phyloP scores from a whole-genome alignment of 1,140 invertebrate species.

The Temnothorax curvispinosus region DNA sequence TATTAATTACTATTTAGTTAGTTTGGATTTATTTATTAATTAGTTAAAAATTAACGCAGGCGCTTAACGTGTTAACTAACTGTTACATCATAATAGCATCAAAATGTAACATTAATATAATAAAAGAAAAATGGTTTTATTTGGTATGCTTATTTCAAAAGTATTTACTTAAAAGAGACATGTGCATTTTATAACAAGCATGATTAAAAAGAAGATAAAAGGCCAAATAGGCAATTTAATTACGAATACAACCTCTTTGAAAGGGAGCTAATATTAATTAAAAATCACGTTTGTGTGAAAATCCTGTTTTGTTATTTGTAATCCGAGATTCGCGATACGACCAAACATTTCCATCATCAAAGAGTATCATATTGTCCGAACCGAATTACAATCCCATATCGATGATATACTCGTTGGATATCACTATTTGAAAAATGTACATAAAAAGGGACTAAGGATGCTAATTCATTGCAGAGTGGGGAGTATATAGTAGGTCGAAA shows the following conservation, averaged over 20 bases:
- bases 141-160: background rate
- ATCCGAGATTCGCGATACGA: background rate
- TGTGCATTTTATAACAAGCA: background rate
- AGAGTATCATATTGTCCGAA: background rate
- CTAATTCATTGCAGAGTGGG: slow-evolving; percentile 67
- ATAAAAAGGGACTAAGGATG: slow-evolving; percentile 40
- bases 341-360: background rate
- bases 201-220: background rate
- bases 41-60: background rate
- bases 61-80: background rate
- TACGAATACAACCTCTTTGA: background rate
- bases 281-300: background rate
- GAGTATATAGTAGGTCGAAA: slow-evolving; percentile 79
- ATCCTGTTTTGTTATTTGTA: background rate
- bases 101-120: background rate
- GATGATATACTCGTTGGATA: background rate
- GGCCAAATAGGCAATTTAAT: background rate
- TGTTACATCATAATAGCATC: background rate
- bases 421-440: slow-evolving; percentile 41
- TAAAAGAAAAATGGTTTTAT: background rate
- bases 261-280: background rate
- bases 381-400: background rate
- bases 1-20: background rate
- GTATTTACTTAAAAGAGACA: background rate
- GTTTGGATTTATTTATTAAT: background rate